A percentile compares a stretch with the other conserved stretches of the same genome.
Evolutionary conservation across 2,888 invertebrate genomes (phyloP).

Genomic region (Flabesymbios commensalis): DNA sequence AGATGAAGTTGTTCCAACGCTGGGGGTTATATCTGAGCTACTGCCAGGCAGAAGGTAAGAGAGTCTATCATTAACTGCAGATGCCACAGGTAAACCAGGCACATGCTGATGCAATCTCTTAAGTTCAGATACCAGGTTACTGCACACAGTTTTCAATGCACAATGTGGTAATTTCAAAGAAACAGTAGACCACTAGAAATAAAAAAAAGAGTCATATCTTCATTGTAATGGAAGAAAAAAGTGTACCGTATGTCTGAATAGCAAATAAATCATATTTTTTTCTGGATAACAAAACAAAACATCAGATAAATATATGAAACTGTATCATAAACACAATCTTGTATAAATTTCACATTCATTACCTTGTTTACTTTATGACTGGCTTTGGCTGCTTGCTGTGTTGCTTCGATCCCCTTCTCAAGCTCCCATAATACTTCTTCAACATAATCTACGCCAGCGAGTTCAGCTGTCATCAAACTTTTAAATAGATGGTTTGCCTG

Average conservation of each 20-base stretch:
- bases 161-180: conserved; percentile 80
- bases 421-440: conserved; percentile 78
- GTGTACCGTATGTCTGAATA: too few species aligned
- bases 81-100: conserved; percentile 85
- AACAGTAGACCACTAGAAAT: conserved; percentile 84
- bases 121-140: conserved; percentile 79
- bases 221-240: too few species aligned
- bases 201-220: too few species aligned
- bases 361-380: conserved; percentile 91
- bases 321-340: too few species aligned
- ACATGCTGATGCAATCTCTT: conserved; percentile 75
- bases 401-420: conserved; percentile 74
- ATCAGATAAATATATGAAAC: too few species aligned
- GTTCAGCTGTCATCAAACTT: conserved; percentile 75
- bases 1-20: conserved; percentile 33
- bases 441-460: conserved; percentile 78
- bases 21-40: conserved; percentile 21
- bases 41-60: conserved; percentile 57
- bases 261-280: too few species aligned
- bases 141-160: conserved; percentile 78
- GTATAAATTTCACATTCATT: too few species aligned
- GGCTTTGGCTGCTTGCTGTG: conserved; percentile 75
- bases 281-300: too few species aligned
- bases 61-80: conserved; percentile 81
- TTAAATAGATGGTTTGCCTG: conserved; percentile 71